These are phyloP conservation scores for Trichogramma dendrolimi DNA, from an alignment of 2,888 invertebrate species.

Conservation along the genomic window DNA sequence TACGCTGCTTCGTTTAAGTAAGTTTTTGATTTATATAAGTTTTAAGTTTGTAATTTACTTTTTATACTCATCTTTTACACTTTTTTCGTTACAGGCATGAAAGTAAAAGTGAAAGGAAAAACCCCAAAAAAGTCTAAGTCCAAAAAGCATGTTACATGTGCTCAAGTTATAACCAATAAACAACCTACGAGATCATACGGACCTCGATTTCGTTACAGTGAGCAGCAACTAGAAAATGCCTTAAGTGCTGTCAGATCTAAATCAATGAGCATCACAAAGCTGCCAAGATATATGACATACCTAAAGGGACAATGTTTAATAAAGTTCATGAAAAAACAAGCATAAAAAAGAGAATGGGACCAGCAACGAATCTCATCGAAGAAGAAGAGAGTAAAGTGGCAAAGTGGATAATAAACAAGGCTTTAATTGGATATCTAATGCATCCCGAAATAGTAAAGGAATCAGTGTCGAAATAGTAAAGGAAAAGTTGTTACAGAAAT, in stretches of 20 bases:
- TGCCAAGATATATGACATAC: constrained; percentile 3
- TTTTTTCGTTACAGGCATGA: too few relatives aligned
- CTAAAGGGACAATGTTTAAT: constrained; percentile 17
- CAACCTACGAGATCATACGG: background rate
- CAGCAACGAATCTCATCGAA: constrained; percentile 23
- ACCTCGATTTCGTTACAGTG: background rate
- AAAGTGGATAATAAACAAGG: constrained; percentile 31
- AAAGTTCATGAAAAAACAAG: constrained; percentile 10
- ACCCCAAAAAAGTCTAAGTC: too few relatives aligned
- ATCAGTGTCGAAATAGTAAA: constrained; percentile 19
- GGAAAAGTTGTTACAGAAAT: constrained; percentile 15
- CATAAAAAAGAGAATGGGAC: constrained; percentile 25
- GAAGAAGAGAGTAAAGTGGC: constrained; percentile 29
- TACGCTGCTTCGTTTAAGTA: too few relatives aligned
- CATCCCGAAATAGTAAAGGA: constrained; percentile 20
- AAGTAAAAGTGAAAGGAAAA: too few relatives aligned
- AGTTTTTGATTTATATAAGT: too few relatives aligned
- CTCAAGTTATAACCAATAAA: too few relatives aligned
- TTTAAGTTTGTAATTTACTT: too few relatives aligned
- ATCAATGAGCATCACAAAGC: background rate
- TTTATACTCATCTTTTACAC: too few relatives aligned
- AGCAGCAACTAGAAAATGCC: background rate
- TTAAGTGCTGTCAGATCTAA: background rate
- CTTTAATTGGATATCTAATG: constrained; percentile 21
- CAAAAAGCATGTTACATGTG: too few relatives aligned